Base-by-base conservation (phyloP, 1,140 invertebrate genomes). In the Nymphalis io region DNA sequence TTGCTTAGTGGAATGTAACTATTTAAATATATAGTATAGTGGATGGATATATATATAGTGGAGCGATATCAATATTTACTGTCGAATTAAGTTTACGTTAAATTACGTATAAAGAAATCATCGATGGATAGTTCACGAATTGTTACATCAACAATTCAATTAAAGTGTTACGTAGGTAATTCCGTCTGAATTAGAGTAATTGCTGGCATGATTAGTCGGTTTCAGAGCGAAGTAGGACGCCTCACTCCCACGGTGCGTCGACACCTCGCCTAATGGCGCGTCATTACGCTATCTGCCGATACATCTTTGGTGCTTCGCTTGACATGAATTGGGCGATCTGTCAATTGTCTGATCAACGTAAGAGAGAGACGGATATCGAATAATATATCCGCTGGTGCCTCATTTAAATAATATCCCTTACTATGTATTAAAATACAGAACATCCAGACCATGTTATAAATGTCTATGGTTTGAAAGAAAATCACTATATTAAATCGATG, bases 131-230 rank as follows among this genome's bases (percentile, higher is more conserved):
- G 33, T 21, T 20, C 38, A 64, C 51, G 33, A 64, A 20, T 18
- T 77, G 71, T 83, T 81, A 83, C 81, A 82, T 81, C 76, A 87
- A 83, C 83, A 83, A 84, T 88, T 84, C 82, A 87, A 86, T 85
- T 88, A 87, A 55, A 82, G 79, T 77, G 78, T 73, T 81, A 75
- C 78, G 76, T 68, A 69, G 73, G 78, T 83, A 85, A 87, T 85
- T 85, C 82, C 44, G 74, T 68, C 76, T 70, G 85, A 85, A 88
- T 88, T 88, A 82, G 82, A 88, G 83, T 87, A 88, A 90, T 87
- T 86, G 85, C 73, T 68, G 75, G 79, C 72, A 80, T 86, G 82
- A 88, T 88, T 84, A 85, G 78, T 74, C 79, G 75, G 85, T 75
- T 74, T 80, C 79, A 77, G 75, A 76, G 61, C 61, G 73, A 82